These are phyloP conservation scores for Frankliniella fusca DNA, from an alignment of 2,888 invertebrate genomes.

Conservation along the genomic window DNA sequence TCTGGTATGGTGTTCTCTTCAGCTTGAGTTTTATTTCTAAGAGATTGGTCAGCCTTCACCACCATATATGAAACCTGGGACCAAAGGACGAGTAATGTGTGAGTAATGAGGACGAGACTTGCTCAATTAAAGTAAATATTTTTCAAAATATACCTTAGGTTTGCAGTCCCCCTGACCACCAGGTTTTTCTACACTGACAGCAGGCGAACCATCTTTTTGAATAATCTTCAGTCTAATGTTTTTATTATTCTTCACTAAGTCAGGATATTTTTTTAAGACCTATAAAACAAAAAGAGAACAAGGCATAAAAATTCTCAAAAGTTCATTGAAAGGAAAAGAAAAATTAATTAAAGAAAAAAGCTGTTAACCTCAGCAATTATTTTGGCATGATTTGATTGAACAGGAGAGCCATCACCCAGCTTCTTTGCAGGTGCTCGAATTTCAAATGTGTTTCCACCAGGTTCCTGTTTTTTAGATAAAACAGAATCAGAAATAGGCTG, in stretches of 20 bases:
- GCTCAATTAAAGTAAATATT: not conserved
- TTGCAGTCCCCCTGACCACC: conserved; percentile 40
- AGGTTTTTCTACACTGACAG: conserved; percentile 50
- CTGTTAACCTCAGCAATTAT: conserved; percentile 66
- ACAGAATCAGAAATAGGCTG: not conserved
- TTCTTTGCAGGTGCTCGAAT: conserved; percentile 2
- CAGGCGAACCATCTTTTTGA: conserved; percentile 37
- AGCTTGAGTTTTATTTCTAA: conserved; percentile 39
- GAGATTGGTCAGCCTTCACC: conserved; percentile 48
- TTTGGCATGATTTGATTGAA: conserved; percentile 66
- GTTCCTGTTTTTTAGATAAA: not conserved
- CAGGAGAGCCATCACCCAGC: not conserved
- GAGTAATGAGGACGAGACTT: not conserved
- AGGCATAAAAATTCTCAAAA: not conserved
- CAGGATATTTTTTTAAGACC: conserved; percentile 82
- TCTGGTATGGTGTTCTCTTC: conserved; percentile 34
- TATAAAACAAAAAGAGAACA: conserved; percentile 7
- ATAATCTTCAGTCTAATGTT: conserved; percentile 82
- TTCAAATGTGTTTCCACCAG: not conserved
- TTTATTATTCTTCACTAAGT: conserved; percentile 79
- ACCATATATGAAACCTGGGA: conserved; percentile 51
- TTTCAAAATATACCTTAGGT: not conserved
- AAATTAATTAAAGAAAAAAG: not conserved
- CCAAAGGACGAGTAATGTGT: not conserved
- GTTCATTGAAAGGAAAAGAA: not conserved